Base-by-base conservation (phyloP, 2,113 vertebrate species). In the Ciconia boyciana region DNA sequence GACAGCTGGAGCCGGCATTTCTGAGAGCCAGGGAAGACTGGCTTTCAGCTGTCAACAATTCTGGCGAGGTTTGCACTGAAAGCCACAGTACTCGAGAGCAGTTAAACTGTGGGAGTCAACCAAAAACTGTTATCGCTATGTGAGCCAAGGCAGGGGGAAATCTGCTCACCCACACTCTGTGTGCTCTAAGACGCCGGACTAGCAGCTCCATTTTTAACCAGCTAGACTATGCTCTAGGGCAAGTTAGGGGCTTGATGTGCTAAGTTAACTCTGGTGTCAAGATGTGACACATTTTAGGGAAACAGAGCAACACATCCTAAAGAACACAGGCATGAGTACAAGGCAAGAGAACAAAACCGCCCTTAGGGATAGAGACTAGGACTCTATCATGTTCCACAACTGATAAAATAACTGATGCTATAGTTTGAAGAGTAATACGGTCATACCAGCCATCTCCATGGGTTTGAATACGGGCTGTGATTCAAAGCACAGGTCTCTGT, bases 401-500 rank as follows among this genome's bases (percentile, higher is more conserved):
- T 6, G 41, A 6, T 4, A 1, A 7, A 29, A 4, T 0, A 11
- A 9, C 12, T 5, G 57, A 3, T 12, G 54, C 21, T 28, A 2
- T 16, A 8, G 43, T 5, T 46, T 6, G 10, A 36, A 25, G 26
- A 26, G 58, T 39, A 31, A 6, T 5, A 25, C 25, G 1, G 21
- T 14, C 97, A 25, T 96, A 98, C 98, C 98, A 28, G 95, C 44
- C 89, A 87, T 41, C 31, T 97, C 98, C 76, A 94, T 3, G 83
- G 97, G 97, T 13, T 93, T 91, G 76, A 98, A 89, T 10, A 43
- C 43, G 1, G 93, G 90, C 93, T 96, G 96, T 0, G 97, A 19
- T 20, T 96, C 94, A 16, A 98, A 97, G 94, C 95, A 91, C 83
- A 96, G 97, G 7, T 95, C 89, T 60, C 96, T 55, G 34, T 96